phyloP scores from a whole-genome alignment of 2,113 vertebrate genomes.

The Cinclus mexicanus region DNA sequence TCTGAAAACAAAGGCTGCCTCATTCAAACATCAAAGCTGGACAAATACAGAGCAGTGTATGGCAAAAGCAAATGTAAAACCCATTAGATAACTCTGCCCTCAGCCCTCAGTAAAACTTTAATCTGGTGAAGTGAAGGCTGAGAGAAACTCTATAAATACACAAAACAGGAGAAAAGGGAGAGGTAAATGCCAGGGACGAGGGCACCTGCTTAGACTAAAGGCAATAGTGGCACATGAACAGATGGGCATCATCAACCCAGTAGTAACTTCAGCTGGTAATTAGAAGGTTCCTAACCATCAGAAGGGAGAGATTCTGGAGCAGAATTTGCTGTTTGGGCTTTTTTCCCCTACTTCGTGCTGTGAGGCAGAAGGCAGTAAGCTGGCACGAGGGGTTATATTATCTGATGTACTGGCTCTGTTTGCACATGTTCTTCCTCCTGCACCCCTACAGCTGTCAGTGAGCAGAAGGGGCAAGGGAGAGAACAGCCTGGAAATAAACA shows the following conservation, averaged over 20 bases:
- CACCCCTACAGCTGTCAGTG: not conserved
- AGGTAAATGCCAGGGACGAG: not conserved
- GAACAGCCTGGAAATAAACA: not conserved
- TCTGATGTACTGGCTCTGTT: not conserved
- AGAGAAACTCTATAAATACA: not conserved
- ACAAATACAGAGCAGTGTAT: not conserved
- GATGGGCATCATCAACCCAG: not conserved
- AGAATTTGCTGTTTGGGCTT: not conserved
- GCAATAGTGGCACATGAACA: not conserved
- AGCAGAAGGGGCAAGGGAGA: not conserved
- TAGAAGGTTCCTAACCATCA: not conserved
- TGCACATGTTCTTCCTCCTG: not conserved
- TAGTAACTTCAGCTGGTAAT: not conserved
- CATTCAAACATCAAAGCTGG: not conserved
- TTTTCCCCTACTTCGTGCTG: not conserved
- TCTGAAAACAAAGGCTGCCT: conserved; percentile 2
- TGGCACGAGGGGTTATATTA: not conserved
- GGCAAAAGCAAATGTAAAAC: not conserved
- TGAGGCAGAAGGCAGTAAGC: not conserved
- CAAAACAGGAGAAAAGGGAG: not conserved
- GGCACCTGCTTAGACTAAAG: not conserved
- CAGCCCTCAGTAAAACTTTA: not conserved
- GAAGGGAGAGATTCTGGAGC: not conserved
- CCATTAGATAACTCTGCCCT: not conserved
- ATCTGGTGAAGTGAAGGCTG: not conserved